These are phyloP conservation scores for Hipparchia semele DNA, from an alignment of 2,888 invertebrate genomes.

Conservation along the genomic window DNA sequence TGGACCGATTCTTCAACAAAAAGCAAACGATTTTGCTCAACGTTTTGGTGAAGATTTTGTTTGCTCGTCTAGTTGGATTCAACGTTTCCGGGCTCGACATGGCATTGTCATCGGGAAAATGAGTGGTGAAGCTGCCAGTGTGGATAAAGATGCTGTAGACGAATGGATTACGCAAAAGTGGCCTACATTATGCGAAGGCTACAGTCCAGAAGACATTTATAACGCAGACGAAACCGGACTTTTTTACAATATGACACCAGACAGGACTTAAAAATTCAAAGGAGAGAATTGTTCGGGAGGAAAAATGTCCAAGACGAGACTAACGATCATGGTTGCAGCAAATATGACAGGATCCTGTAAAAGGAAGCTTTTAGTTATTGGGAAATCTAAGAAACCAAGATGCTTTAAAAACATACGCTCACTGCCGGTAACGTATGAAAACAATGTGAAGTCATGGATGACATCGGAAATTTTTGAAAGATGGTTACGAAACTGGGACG, in stretches of 20 bases:
- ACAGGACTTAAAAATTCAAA: slow-evolving; percentile 48
- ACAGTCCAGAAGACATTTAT: slow-evolving; percentile 40
- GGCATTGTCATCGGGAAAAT: background rate
- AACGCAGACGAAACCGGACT: slow-evolving; percentile 45
- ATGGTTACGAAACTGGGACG: slow-evolving; percentile 35
- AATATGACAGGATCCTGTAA: slow-evolving; percentile 48
- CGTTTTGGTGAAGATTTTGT: too few relatives aligned
- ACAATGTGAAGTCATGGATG: slow-evolving; percentile 37
- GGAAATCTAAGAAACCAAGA: slow-evolving; percentile 34
- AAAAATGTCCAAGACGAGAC: slow-evolving; percentile 47
- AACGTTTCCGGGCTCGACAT: background rate
- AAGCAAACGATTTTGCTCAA: too few relatives aligned
- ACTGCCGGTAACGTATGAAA: slow-evolving; percentile 36
- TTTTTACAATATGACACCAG: slow-evolving; percentile 46
- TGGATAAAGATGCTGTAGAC: background rate
- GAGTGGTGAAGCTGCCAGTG: background rate
- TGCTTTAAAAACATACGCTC: slow-evolving; percentile 38
- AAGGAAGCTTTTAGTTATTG: slow-evolving; percentile 32
- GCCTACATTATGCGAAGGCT: slow-evolving; percentile 23
- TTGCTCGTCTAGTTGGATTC: background rate
- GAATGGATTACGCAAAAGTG: background rate
- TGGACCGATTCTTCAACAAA: too few relatives aligned
- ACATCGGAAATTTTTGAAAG: slow-evolving; percentile 32
- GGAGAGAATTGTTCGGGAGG: slow-evolving; percentile 50
- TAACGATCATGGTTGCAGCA: slow-evolving; percentile 51